Evolutionary conservation across 35 echinoderm and acorn worm genomes (phyloP), one percentile per base, ranked within the genome.

Genomic region (Apostichopus japonicus): DNA sequence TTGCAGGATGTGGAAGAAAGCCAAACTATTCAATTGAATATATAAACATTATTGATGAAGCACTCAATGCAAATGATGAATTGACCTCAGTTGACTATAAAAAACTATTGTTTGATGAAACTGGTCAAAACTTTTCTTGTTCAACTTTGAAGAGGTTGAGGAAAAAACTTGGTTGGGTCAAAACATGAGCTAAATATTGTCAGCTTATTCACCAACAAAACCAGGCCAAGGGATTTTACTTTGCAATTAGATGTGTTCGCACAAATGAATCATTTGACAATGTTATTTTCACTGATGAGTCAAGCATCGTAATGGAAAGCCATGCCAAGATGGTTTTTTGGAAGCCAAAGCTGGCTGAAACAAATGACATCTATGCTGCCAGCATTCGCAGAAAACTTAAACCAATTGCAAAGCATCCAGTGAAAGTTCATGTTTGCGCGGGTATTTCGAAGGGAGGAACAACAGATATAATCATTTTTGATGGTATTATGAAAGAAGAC

Each of bases 201-300:
- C 70, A 91, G 77, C n/a, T 77, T 57, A 91, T 94, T 14, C 17
- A 57, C 2, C 59, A 75, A 15, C 54, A 22, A 54, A 91, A 91
- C 22, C 72, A 84, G 55, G 79, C 86, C 24, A 90, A 33, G 0
- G 4, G 75, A 23, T 7, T 77, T 23, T 54, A 90, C 7, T 94
- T 61, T 63, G 33, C 15, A 21, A 79, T 3, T 84, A 21, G 5
- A 44, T 84, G 57, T 84, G 21, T 84, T 84, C 44, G 7, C 24
- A 54, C 8, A 8, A 65, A 55, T 10, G 93, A 94, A 6, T 54
- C 83, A 52, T 94, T 94, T 72, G 54, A 90, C 24, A 59, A 94
- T 55, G 87, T 94, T 9, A 80, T n/a, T n/a, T n/a, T n/a, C n/a
- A 80, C 87, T 14, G 93, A 94, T 83, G 93, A 94, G 59, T 78